These are phyloP conservation scores for Bombylius major DNA, from an alignment of 2,888 invertebrate genomes.

Conservation along the genomic window DNA sequence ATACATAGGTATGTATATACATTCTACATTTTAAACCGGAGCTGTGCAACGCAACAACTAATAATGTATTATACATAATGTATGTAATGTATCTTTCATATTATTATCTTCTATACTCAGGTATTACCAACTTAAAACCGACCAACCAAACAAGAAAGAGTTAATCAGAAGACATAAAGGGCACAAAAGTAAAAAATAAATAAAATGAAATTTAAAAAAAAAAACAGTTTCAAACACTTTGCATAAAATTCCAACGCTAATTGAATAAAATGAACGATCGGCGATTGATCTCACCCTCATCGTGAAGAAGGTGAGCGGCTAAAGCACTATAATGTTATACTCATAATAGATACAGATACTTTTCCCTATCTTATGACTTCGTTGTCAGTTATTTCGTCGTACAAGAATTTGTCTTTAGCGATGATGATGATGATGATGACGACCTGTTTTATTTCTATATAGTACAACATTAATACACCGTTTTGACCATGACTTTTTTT, in stretches of 20 bases:
- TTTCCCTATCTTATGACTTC: neutral
- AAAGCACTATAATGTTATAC: neutral
- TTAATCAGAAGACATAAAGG: no score
- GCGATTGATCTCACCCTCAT: conserved; percentile 10
- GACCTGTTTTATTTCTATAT: neutral
- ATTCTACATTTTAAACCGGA: no score
- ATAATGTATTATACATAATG: no score
- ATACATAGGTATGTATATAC: no score
- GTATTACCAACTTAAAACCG: neutral
- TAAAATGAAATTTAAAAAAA: neutral
- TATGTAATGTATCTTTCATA: no score
- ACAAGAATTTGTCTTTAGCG: conserved; percentile 9
- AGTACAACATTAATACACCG: no score
- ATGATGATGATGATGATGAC: no score
- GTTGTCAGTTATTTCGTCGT: conserved; percentile 1
- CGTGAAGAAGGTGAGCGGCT: neutral
- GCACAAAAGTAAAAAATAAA: neutral
- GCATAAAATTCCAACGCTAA: conserved; percentile 24
- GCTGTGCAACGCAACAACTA: no score
- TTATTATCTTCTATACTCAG: no score
- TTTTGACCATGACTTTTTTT: no score
- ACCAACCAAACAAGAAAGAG: conserved; percentile 2
- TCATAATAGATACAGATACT: no score
- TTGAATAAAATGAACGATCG: conserved; percentile 24
- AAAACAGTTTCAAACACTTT: conserved; percentile 13